Evolutionary conservation across 2,113 vertebrate species (phyloP), one percentile per base, ranked within the genome.

Genomic region (Acanthochromis polyacanthus): DNA sequence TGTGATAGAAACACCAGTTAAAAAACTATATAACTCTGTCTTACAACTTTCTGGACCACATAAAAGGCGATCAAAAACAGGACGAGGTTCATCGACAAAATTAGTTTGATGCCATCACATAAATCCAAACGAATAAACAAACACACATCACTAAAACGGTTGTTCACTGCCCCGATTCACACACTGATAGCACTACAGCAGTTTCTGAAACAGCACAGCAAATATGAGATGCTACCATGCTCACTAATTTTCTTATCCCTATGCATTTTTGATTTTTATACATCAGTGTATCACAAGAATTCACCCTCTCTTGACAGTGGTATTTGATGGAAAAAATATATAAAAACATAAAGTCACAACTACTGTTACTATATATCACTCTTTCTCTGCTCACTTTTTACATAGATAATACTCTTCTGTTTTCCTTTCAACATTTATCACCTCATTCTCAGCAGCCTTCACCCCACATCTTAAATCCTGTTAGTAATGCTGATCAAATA

Each of bases 21-120:
- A 81, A 89, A 89, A 88, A 91, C 85, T 88, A 90, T 63, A 88
- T 76, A 83, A 89, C 88, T 92, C 87, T 92, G 89, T 91, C 84
- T 85, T 68, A 88, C 85, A 88, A 91, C 85, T 85, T 86, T 86
- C 68, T 57, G 78, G 85, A 91, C 61, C 79, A 91, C 86, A 72
- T 52, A 76, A 86, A 89, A 88, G 83, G 85, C 70, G 61, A 89
- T 67, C 58, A 36, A 73, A 78, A 88, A 91, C 80, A 80, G 77
- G 87, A 89, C 61, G 36, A 81, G 73, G 64, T 85, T 92, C 80
- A 79, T 83, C 15, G 73, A 89, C 84, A 8, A 82, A 85, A 84
- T 28, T 19, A 40, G 57, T 19, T 60, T 5, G 70, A 88, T 87
- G 78, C 62, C 68, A 16, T 64, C 50, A 92, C 84, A 81, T 59